phyloP scores from a whole-genome alignment of 2,888 invertebrate species.

The Lepidocyrtoides sp. region DNA sequence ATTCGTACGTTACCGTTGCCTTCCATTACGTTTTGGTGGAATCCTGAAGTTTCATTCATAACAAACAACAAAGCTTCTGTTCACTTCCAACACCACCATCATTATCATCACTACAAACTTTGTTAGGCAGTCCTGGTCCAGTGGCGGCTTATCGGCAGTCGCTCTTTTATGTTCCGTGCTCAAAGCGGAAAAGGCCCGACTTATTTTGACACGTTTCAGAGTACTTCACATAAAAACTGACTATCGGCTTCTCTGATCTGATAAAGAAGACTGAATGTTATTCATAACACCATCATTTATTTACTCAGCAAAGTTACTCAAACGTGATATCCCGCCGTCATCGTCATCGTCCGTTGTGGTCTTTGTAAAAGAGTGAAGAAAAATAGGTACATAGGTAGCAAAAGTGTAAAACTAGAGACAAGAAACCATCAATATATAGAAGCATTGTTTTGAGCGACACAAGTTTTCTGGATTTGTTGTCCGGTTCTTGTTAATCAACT shows the following conservation, averaged over 20 bases:
- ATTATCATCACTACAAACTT: conserved; percentile 11
- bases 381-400: too few species aligned
- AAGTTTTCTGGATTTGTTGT: neutral
- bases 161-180: conserved; percentile 72
- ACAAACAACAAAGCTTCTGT: conserved; percentile 38
- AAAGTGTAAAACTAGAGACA: neutral
- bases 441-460: neutral
- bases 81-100: conserved; percentile 8
- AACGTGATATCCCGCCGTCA: neutral
- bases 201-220: conserved; percentile 74
- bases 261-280: conserved; percentile 6
- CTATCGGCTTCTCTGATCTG: conserved; percentile 12
- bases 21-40: neutral
- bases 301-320: neutral
- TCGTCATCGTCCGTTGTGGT: neutral
- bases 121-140: neutral
- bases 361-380: too few species aligned
- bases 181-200: conserved; percentile 70
- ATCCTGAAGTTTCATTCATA: conserved; percentile 12
- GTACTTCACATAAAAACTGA: conserved; percentile 15
- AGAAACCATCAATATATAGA: neutral
- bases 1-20: too few species aligned
- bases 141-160: conserved; percentile 52
- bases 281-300: neutral
- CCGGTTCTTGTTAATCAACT: too few species aligned